Percentiles rank a stretch among this genome's conserved stretches.
These are phyloP conservation scores for Drosophila takahashii DNA, from an alignment of 1,140 invertebrate species.

Conservation along the genomic window DNA sequence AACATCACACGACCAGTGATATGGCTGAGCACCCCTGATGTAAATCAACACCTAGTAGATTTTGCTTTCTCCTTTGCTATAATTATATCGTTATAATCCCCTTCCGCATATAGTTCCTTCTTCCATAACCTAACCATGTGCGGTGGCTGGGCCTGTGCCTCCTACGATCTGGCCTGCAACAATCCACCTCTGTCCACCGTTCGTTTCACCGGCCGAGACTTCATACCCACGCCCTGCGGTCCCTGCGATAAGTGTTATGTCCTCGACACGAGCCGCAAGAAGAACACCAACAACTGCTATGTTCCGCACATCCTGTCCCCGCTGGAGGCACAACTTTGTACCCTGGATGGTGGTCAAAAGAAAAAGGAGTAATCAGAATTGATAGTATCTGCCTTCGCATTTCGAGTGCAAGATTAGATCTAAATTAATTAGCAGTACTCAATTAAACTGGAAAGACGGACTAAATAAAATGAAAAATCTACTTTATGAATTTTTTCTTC, in stretches of 20 bases:
- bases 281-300: constrained; percentile 36
- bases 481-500: too few species aligned
- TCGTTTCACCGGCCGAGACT: constrained; percentile 56
- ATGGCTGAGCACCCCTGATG: too few species aligned
- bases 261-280: constrained; percentile 43
- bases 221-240: constrained; percentile 65
- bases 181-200: constrained; percentile 63
- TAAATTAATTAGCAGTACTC: not conserved
- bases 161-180: constrained; percentile 52
- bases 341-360: not conserved
- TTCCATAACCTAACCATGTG: constrained; percentile 45
- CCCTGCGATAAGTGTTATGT: constrained; percentile 51
- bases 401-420: too few species aligned
- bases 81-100: not conserved
- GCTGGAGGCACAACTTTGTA: constrained; percentile 11
- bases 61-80: not conserved
- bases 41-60: too few species aligned
- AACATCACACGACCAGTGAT: too few species aligned
- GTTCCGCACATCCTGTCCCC: constrained; percentile 17
- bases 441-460: not conserved
- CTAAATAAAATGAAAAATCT: not conserved
- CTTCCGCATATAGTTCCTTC: not conserved
- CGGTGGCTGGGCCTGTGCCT: constrained; percentile 69
- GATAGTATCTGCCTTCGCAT: too few species aligned
- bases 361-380: not conserved